A percentile compares a stretch with the other conserved stretches of the same genome.
Conservation (phyloP, 2,888 invertebrate species). For the Steinernema hermaphroditum region DNA sequence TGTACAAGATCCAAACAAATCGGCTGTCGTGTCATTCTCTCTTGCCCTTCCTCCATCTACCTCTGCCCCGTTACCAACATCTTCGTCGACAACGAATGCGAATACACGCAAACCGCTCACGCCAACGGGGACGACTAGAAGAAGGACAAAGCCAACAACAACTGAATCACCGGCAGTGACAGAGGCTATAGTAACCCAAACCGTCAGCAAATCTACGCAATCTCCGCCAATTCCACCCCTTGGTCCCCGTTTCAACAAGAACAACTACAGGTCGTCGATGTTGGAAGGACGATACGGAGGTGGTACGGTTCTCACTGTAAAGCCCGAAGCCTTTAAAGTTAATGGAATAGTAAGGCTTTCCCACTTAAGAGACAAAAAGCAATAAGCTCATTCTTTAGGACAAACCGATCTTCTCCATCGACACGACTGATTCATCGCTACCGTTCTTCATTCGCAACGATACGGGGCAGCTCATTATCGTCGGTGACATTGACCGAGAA, state of each 20-base stretch:
- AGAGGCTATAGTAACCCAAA: neutral
- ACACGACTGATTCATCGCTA: slow-evolving; percentile 37
- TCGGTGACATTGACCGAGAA: slow-evolving; percentile 58
- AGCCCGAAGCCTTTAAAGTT: slow-evolving; percentile 46
- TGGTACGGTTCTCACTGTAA: slow-evolving; percentile 50
- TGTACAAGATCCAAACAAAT: neutral
- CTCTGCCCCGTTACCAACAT: slow-evolving; percentile 14
- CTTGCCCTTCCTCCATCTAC: neutral
- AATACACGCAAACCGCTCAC: slow-evolving; percentile 24
- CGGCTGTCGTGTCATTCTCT: neutral
- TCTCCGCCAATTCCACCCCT: no score
- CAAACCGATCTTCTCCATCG: slow-evolving; percentile 34
- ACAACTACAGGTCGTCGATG: slow-evolving; percentile 43
- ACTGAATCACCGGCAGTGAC: neutral
- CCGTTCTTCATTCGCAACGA: slow-evolving; percentile 46
- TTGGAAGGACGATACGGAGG: slow-evolving; percentile 56
- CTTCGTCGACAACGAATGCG: neutral
- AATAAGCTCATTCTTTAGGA: neutral
- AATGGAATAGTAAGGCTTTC: slow-evolving; percentile 25
- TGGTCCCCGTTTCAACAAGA: slow-evolving; percentile 6
- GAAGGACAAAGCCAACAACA: slow-evolving; percentile 12
- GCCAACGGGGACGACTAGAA: neutral
- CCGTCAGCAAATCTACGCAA: no score
- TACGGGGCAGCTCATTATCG: slow-evolving; percentile 53
- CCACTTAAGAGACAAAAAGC: neutral